A percentile compares a stretch with the other conserved stretches of the same genome.
Conservation (phyloP, 2,888 invertebrate species). For the Drosophila anceps region DNA sequence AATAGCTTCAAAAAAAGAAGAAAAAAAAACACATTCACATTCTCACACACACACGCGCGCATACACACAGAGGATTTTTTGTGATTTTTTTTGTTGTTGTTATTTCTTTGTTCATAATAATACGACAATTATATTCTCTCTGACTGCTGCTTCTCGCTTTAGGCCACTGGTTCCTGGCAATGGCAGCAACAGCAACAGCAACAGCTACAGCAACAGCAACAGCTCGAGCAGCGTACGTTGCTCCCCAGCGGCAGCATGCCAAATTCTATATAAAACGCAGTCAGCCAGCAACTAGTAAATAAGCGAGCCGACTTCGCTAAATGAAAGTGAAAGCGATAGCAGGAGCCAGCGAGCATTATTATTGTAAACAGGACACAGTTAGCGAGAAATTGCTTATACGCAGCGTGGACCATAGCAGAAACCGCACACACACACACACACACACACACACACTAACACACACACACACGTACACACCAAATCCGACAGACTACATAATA, state of each 20-base stretch:
- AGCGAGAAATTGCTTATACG: conserved; percentile 42
- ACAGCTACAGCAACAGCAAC: conserved; percentile 11
- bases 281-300: conserved; percentile 71
- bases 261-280: conserved; percentile 68
- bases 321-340: conserved; percentile 47
- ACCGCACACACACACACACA: conserved; percentile 33
- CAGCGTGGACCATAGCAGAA: conserved; percentile 27
- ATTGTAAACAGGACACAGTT: conserved; percentile 36
- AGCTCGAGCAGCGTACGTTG: conserved; percentile 42
- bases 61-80: background rate
- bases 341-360: conserved; percentile 14
- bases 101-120: conserved; percentile 1
- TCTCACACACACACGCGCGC: background rate
- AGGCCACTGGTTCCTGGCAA: conserved; percentile 28
- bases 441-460: background rate
- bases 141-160: conserved; percentile 4
- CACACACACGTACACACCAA: background rate
- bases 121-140: conserved; percentile 1
- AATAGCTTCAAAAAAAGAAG: background rate
- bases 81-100: background rate
- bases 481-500: conserved; percentile 38
- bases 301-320: conserved; percentile 28
- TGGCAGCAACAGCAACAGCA: conserved; percentile 22
- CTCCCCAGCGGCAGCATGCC: conserved; percentile 60
- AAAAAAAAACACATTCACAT: conserved; percentile 1